Evolutionary conservation across 2,888 invertebrate genomes (phyloP).

Genomic region (Julus scandinavius): DNA sequence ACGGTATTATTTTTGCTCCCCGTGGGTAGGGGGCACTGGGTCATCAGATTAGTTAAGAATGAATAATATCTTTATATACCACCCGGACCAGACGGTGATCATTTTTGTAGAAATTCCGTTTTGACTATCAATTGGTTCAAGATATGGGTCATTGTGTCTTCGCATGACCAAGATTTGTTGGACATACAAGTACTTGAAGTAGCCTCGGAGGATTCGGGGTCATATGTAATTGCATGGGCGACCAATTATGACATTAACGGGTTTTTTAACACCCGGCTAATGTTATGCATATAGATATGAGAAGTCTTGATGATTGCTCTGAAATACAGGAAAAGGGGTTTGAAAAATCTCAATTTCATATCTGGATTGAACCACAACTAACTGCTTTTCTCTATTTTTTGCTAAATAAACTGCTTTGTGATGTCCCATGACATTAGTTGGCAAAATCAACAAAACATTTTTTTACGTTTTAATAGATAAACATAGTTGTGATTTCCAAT

Average conservation of each 20-base stretch:
- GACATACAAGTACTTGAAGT: neutral
- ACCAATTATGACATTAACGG: neutral
- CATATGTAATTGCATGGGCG: neutral
- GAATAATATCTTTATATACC: constrained; percentile 3
- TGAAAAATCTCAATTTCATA: neutral
- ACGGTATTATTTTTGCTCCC: neutral
- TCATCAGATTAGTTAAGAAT: neutral
- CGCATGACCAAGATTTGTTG: neutral
- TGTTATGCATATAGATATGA: neutral
- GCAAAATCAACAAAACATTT: too few species aligned
- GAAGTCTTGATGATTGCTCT: neutral
- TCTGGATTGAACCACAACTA: neutral
- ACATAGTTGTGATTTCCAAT: too few species aligned
- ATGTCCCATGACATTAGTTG: too few species aligned
- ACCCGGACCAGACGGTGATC: neutral
- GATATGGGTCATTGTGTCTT: neutral
- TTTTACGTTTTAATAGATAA: too few species aligned
- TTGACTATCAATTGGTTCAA: neutral
- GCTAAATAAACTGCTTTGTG: too few species aligned
- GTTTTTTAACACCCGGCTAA: neutral
- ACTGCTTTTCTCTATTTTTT: neutral
- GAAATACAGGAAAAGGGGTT: neutral
- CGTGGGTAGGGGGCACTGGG: neutral
- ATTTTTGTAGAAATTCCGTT: constrained; percentile 12
- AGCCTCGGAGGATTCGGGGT: neutral